phyloP scores from a whole-genome alignment of 2,888 invertebrate genomes.

The Polymixis lichenea region DNA sequence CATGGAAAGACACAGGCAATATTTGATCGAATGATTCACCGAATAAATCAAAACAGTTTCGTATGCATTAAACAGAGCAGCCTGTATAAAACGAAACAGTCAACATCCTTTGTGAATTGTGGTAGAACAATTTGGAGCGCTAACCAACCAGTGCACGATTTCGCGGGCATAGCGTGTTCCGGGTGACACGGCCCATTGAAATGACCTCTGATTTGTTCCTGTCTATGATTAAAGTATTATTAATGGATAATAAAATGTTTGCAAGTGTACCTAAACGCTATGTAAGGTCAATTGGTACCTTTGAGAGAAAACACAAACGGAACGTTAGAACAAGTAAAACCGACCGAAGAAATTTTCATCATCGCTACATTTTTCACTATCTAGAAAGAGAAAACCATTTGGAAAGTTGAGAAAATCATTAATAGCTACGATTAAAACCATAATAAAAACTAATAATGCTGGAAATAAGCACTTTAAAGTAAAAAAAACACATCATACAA shows the following conservation, averaged over 20 bases:
- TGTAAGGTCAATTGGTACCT: background rate
- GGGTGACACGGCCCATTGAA: constrained; percentile 33
- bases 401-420: background rate
- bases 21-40: constrained; percentile 11
- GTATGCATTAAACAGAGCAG: constrained; percentile 1
- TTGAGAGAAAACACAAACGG: background rate
- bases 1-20: background rate
- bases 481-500: background rate
- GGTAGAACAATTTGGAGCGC: constrained; percentile 40
- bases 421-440: background rate
- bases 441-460: background rate
- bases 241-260: constrained; percentile 10
- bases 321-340: background rate
- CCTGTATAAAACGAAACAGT: constrained; percentile 14
- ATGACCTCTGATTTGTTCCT: constrained; percentile 42
- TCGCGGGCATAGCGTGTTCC: constrained; percentile 2
- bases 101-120: constrained; percentile 43
- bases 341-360: background rate
- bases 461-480: background rate
- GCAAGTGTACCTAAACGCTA: background rate
- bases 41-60: constrained; percentile 39
- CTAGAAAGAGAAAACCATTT: background rate
- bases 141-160: background rate
- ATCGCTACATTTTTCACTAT: background rate
- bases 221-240: constrained; percentile 23